A percentile compares a stretch with the other conserved stretches of the same genome.
These are phyloP conservation scores for Strigamia maritima DNA, from an alignment of 2,888 invertebrate genomes.

Conservation along the genomic window DNA sequence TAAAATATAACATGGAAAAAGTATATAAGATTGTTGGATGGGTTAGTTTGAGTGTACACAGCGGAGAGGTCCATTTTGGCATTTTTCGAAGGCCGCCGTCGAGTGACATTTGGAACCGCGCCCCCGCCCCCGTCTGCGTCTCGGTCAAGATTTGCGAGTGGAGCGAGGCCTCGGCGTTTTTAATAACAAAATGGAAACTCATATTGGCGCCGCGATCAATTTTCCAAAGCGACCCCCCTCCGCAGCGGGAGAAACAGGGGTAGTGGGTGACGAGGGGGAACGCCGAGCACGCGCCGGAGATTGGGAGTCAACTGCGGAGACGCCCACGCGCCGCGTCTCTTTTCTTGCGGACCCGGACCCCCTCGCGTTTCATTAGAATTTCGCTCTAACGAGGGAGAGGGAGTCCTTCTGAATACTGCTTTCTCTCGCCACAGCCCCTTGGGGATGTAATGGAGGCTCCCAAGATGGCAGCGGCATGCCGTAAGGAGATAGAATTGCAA, in stretches of 20 bases:
- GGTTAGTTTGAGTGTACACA: conserved; percentile 7
- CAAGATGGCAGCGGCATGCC: conserved; percentile 13
- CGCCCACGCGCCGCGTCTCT: conserved; percentile 29
- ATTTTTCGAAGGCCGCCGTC: conserved; percentile 27
- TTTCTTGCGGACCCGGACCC: conserved; percentile 24
- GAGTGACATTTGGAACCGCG: conserved; percentile 16
- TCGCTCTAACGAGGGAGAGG: background rate
- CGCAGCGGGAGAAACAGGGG: conserved; percentile 3
- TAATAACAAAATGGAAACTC: conserved; percentile 38
- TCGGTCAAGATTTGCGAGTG: conserved; percentile 35
- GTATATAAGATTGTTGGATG: conserved; percentile 10
- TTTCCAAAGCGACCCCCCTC: conserved; percentile 16
- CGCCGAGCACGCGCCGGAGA: conserved; percentile 23
- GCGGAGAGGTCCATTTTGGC: background rate
- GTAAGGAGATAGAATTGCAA: conserved; percentile 25
- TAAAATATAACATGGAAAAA: too few species aligned
- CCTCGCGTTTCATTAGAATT: conserved; percentile 24
- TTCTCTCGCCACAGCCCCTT: background rate
- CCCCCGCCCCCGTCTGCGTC: conserved; percentile 12
- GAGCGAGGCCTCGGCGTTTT: conserved; percentile 35
- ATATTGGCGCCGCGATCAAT: conserved; percentile 38
- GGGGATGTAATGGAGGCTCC: conserved; percentile 24
- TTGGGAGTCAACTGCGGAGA: conserved; percentile 27
- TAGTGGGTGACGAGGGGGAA: conserved; percentile 12
- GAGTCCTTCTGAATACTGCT: background rate